Percentiles rank a stretch among this genome's conserved stretches.
Conservation (phyloP, 2,113 vertebrate genomes). For the Periophthalmodon schlosseri region DNA sequence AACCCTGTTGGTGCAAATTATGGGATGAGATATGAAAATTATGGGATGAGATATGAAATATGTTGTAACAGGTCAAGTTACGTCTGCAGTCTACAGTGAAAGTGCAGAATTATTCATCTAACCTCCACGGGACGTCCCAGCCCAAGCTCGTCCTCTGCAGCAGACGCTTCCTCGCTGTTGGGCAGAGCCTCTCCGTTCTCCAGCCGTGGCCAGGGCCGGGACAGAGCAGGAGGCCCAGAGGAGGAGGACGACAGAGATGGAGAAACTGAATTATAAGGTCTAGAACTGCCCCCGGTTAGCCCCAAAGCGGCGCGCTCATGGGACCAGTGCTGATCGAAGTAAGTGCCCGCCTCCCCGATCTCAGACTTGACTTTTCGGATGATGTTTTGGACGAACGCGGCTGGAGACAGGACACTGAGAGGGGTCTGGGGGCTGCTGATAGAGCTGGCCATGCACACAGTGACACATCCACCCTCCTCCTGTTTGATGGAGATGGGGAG, state of each 20-base stretch:
- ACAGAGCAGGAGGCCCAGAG: slow-evolving; percentile 84
- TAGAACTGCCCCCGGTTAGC: slow-evolving; percentile 54
- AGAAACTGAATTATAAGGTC: slow-evolving; percentile 86
- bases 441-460: slow-evolving; percentile 65
- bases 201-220: slow-evolving; percentile 81
- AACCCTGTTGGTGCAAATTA: too few relatives aligned
- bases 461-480: slow-evolving; percentile 80
- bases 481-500: slow-evolving; percentile 85
- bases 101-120: background rate
- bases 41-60: background rate
- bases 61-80: background rate
- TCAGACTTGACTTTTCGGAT: slow-evolving; percentile 97
- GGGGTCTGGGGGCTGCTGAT: slow-evolving; percentile 80
- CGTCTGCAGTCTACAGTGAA: background rate
- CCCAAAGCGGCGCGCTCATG: slow-evolving; percentile 78
- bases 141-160: slow-evolving; percentile 80
- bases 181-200: slow-evolving; percentile 76
- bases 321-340: slow-evolving; percentile 97
- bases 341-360: slow-evolving; percentile 90
- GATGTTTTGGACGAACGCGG: slow-evolving; percentile 96
- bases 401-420: slow-evolving; percentile 88
- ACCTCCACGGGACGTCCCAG: slow-evolving; percentile 72
- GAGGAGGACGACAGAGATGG: slow-evolving; percentile 92
- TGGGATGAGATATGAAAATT: background rate
- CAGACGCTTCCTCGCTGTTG: slow-evolving; percentile 82